Percentiles rank a stretch among this genome's conserved stretches.
phyloP scores from a whole-genome alignment of 1,140 invertebrate species.

The Drosophila burlai region DNA sequence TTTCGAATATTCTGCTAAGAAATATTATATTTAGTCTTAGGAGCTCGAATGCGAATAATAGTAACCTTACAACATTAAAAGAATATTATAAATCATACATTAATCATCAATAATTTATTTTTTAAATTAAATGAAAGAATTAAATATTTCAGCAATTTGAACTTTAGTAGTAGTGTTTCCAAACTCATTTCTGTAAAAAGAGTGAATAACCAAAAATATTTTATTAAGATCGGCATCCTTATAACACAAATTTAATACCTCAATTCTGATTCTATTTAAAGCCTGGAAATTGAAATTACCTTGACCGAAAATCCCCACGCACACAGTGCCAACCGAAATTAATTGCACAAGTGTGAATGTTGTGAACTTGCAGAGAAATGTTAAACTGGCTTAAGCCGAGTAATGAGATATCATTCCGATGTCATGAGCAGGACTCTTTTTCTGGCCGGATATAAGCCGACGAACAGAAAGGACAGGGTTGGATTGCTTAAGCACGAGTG shows the following conservation, averaged over 20 bases:
- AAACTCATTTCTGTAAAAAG: too few relatives aligned
- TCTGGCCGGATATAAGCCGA: conserved; percentile 41
- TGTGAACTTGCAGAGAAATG: conserved; percentile 60
- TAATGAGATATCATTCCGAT: conserved; percentile 70
- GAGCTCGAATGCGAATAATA: too few relatives aligned
- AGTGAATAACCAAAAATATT: not conserved
- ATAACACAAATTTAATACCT: not conserved
- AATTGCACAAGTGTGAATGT: conserved; percentile 56
- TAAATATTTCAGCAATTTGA: too few relatives aligned
- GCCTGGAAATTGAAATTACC: not conserved
- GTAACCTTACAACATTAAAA: too few relatives aligned
- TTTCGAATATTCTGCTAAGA: too few relatives aligned
- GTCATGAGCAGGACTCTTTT: conserved; percentile 31
- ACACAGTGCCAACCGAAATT: conserved; percentile 21
- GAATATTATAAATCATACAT: too few relatives aligned
- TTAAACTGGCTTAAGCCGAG: conserved; percentile 71
- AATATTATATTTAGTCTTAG: too few relatives aligned
- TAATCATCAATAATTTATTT: too few relatives aligned
- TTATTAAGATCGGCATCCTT: not conserved
- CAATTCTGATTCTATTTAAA: not conserved
- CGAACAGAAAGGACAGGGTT: conserved; percentile 33
- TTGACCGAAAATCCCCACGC: conserved; percentile 6
- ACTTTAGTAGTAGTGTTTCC: too few relatives aligned
- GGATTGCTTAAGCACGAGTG: conserved; percentile 61
- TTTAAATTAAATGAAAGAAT: too few relatives aligned